Percentiles rank a stretch among this genome's conserved stretches.
Evolutionary conservation across 2,797 vertebrate genomes (phyloP).

Genomic region (Crenuchus spilurus): DNA sequence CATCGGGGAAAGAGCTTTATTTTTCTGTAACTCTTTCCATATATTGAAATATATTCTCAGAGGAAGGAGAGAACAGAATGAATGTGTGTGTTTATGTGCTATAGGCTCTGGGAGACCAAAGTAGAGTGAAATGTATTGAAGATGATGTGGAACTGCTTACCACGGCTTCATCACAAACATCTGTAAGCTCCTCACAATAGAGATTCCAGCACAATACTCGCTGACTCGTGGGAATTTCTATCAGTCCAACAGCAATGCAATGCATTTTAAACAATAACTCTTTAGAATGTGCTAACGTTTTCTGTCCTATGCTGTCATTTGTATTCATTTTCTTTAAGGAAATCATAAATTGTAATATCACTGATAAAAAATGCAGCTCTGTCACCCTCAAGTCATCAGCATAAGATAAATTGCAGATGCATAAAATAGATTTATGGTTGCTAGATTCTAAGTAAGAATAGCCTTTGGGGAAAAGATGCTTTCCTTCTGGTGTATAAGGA

Average conservation of each 20-base stretch:
- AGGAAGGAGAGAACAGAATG: background rate
- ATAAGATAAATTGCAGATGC: slow-evolving; percentile 16
- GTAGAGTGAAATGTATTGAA: slow-evolving; percentile 58
- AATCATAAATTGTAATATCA: slow-evolving; percentile 23
- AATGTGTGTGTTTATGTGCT: slow-evolving; percentile 28
- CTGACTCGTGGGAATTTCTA: slow-evolving; percentile 55
- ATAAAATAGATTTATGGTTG: slow-evolving; percentile 26
- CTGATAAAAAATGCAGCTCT: background rate
- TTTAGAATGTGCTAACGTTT: slow-evolving; percentile 20
- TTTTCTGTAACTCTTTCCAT: background rate
- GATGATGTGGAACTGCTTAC: slow-evolving; percentile 64
- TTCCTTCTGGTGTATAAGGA: background rate
- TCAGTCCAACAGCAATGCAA: slow-evolving; percentile 23
- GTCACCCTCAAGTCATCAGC: slow-evolving; percentile 13
- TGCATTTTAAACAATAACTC: slow-evolving; percentile 27
- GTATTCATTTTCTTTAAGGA: slow-evolving; percentile 22
- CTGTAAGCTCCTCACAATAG: slow-evolving; percentile 62
- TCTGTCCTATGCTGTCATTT: background rate
- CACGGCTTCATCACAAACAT: slow-evolving; percentile 67
- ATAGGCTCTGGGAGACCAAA: slow-evolving; percentile 70
- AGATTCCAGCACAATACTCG: slow-evolving; percentile 52
- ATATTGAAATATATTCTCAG: slow-evolving; percentile 22
- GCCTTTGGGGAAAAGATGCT: background rate
- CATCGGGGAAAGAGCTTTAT: background rate
- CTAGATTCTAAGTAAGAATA: slow-evolving; percentile 16